These are phyloP conservation scores for Poliocrania exsul DNA, from an alignment of 2,797 vertebrate species.

Conservation along the genomic window DNA sequence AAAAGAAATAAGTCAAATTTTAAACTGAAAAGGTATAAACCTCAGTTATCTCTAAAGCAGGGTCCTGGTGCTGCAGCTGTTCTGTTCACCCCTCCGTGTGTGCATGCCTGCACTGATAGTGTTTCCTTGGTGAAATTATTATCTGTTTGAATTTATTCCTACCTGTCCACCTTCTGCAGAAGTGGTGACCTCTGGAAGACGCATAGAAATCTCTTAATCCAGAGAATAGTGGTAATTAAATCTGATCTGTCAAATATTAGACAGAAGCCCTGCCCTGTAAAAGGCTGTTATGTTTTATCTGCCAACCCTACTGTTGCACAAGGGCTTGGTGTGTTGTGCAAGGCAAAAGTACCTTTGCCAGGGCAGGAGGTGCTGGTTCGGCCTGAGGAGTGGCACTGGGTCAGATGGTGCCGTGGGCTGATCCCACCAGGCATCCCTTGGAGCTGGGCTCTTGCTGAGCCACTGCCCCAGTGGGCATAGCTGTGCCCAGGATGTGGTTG, in stretches of 20 bases:
- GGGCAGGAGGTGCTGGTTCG: neutral
- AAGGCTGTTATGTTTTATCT: neutral
- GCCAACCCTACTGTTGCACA: neutral
- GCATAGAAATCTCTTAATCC: neutral
- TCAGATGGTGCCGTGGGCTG: neutral
- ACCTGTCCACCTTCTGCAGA: neutral
- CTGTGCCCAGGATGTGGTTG: neutral
- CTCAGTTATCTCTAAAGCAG: neutral
- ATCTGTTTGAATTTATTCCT: neutral
- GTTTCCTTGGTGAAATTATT: neutral
- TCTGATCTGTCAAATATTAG: neutral
- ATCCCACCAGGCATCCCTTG: accelerated
- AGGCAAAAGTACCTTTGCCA: neutral
- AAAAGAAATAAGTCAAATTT: neutral
- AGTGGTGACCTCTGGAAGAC: neutral
- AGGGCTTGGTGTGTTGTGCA: neutral
- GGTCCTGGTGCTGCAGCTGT: neutral
- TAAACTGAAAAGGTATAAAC: neutral
- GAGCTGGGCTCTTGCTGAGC: neutral
- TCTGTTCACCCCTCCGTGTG: neutral
- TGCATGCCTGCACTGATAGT: neutral
- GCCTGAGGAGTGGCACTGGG: accelerated
- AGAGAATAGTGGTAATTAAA: neutral
- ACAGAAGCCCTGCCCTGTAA: neutral
- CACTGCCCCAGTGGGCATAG: neutral